Conservation (phyloP, 2,113 vertebrate species). For the Eulacestoma nigropectus region DNA sequence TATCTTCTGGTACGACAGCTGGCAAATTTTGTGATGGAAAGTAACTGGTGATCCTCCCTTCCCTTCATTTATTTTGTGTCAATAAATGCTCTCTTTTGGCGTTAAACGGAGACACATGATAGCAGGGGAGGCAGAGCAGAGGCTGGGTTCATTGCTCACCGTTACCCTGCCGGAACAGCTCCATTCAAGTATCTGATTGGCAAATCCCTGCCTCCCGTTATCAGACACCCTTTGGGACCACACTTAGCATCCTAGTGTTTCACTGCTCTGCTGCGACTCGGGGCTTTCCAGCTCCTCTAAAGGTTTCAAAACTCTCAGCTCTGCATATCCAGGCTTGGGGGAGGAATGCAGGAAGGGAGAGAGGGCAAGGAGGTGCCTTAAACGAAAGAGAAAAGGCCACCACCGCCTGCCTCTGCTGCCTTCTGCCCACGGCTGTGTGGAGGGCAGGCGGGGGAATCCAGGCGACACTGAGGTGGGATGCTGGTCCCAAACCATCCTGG, state of each 20-base stretch:
- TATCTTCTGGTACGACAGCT: not conserved
- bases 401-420: fast-evolving
- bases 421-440: fast-evolving
- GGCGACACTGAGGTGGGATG: not conserved
- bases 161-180: not conserved
- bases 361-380: not conserved
- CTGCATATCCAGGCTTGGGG: not conserved
- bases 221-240: not conserved
- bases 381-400: not conserved
- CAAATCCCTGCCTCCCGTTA: not conserved
- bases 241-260: not conserved
- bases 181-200: not conserved
- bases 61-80: not conserved
- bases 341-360: not conserved
- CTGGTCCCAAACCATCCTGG: fast-evolving
- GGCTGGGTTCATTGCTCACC: not conserved
- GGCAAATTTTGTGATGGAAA: not conserved
- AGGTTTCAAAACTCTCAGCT: not conserved
- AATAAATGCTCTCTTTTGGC: not conserved
- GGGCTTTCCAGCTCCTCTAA: not conserved
- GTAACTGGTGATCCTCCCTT: not conserved
- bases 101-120: not conserved
- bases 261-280: not conserved
- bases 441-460: not conserved
- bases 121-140: not conserved